Evolutionary conservation across 2,888 invertebrate genomes (phyloP), one percentile per base, ranked within the genome.

Genomic region (Macrophya annulata): DNA sequence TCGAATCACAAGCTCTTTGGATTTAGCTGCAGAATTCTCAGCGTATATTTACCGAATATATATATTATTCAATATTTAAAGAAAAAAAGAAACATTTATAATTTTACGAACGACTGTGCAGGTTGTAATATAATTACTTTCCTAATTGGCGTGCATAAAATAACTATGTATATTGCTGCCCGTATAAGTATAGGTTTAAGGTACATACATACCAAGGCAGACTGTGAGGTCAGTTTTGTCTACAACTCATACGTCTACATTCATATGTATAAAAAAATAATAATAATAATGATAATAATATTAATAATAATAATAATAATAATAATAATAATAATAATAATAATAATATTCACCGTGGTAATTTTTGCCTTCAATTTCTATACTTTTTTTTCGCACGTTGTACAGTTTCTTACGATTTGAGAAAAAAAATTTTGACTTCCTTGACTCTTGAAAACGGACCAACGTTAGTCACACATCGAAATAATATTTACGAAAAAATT

Each of bases 51-150:
- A 21, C 21, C 9, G 62, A 62, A 40, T 17, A 43, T 5, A 9
- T 10, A 4, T 68, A 37, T 5, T 4, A 21, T 77, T 55, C 17
- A 77, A 51, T 51, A 51, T 51, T 55, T 77, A 55, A n/a, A 31
- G n/a, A 21, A 77, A 21, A 77, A n/a, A n/a, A n/a, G n/a, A n/a
- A n/a, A n/a, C n/a, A n/a, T 45, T 45, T 55, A 55, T 37, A 77
- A 62, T 62, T 43, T 43, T 31, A 72, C 43, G 71, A 37, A 79
- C 79, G 31, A 55, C 81, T 43, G 74, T 86, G 85, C 87, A 88
- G 89, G 89, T 89, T 90, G 90, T 91, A 91, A 90, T 89, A 90
- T 91, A 90, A 88, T 90, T 88, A 87, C 83, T 84, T 85, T 85
- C 77, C 85, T 31, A 31, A 31, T 86, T 59, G 59, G 45, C 81